These are phyloP conservation scores for Artemia sinica DNA, from an alignment of 2,888 invertebrate genomes.

Conservation along the genomic window DNA sequence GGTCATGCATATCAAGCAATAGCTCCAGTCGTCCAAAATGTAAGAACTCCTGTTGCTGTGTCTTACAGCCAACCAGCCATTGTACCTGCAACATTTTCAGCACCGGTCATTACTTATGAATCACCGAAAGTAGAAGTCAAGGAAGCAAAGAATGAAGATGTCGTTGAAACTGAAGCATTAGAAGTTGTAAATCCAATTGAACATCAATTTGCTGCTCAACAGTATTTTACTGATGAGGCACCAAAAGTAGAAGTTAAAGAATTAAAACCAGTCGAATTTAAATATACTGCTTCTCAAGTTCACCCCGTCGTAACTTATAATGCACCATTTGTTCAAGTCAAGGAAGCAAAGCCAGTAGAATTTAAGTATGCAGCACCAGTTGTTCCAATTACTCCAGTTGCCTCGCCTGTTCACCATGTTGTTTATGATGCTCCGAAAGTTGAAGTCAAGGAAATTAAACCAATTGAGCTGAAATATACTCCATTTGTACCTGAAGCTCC, in stretches of 20 bases:
- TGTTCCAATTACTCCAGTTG: background rate
- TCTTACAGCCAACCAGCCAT: slow-evolving; percentile 30
- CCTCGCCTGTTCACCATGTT: background rate
- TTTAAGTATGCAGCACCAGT: background rate
- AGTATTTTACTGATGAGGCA: background rate
- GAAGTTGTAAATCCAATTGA: background rate
- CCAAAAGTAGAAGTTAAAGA: slow-evolving; percentile 8
- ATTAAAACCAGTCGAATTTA: background rate
- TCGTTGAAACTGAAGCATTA: background rate
- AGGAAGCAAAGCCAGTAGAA: background rate
- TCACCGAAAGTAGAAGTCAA: slow-evolving; percentile 18
- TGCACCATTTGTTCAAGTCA: slow-evolving; percentile 13
- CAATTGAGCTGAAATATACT: slow-evolving; percentile 1
- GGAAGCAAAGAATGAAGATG: slow-evolving; percentile 7
- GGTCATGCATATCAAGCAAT: slow-evolving; percentile 37
- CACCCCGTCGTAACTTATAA: background rate
- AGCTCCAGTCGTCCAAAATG: slow-evolving; percentile 32
- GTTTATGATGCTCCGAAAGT: background rate
- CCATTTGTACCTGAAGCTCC: slow-evolving; percentile 15
- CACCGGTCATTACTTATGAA: slow-evolving; percentile 19
- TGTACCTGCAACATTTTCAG: slow-evolving; percentile 28
- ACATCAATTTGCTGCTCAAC: background rate
- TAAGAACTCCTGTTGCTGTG: slow-evolving; percentile 31
- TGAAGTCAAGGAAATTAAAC: background rate
- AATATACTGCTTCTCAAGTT: background rate